Evolutionary conservation across 2,888 invertebrate species (phyloP).

Genomic region (Habrosyne pyritoides): DNA sequence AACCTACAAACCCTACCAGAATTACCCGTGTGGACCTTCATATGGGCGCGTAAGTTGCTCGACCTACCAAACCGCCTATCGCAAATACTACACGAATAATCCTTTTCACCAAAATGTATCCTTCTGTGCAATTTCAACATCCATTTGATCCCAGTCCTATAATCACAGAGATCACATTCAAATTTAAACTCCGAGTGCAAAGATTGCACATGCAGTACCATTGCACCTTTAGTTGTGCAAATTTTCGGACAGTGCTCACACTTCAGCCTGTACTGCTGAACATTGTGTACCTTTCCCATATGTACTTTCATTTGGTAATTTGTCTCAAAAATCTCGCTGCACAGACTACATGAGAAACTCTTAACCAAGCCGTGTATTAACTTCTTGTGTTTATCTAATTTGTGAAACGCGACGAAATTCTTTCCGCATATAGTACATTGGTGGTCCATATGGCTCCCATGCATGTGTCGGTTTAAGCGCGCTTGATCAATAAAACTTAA

Average conservation of each 20-base stretch:
- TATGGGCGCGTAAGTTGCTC: constrained; percentile 70
- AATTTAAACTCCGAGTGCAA: constrained; percentile 65
- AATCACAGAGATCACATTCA: constrained; percentile 64
- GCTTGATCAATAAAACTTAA: constrained; percentile 54
- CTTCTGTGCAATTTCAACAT: constrained; percentile 69
- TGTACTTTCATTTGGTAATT: constrained; percentile 65
- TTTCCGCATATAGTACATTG: constrained; percentile 67
- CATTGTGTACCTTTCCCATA: constrained; percentile 68
- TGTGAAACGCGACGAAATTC: constrained; percentile 59
- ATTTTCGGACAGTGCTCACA: constrained; percentile 72
- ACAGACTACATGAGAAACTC: constrained; percentile 50
- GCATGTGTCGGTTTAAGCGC: constrained; percentile 59
- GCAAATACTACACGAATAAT: constrained; percentile 82
- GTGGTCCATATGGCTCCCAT: constrained; percentile 49
- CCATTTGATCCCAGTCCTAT: constrained; percentile 62
- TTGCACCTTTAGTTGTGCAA: constrained; percentile 77
- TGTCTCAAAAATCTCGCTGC: constrained; percentile 50
- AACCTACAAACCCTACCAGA: constrained; percentile 61
- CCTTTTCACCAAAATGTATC: constrained; percentile 75
- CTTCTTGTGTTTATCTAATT: constrained; percentile 57
- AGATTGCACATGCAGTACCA: constrained; percentile 78
- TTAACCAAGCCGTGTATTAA: constrained; percentile 52
- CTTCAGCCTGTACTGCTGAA: constrained; percentile 61
- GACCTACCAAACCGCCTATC: constrained; percentile 79
- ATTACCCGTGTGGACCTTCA: constrained; percentile 65